A percentile compares a stretch with the other conserved stretches of the same genome.
These are phyloP conservation scores for Ictalurus furcatus DNA, from an alignment of 2,113 vertebrate genomes.

Conservation along the genomic window DNA sequence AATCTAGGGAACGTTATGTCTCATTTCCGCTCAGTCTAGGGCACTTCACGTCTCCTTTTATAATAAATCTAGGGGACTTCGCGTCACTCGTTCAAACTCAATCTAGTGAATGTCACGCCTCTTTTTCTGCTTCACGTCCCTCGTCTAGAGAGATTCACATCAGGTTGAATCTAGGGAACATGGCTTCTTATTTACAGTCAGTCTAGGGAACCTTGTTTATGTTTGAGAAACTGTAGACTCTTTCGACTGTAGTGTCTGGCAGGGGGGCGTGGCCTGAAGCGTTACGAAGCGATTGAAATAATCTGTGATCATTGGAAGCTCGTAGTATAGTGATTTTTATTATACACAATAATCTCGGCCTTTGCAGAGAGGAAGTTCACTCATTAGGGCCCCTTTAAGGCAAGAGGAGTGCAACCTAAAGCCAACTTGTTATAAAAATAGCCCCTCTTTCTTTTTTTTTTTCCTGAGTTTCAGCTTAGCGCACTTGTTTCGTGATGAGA, in stretches of 20 bases:
- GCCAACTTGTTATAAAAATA: background rate
- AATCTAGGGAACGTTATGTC: background rate
- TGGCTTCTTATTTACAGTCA: too few relatives aligned
- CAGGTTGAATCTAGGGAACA: background rate
- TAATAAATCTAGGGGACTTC: background rate
- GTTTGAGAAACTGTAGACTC: background rate
- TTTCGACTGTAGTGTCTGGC: background rate
- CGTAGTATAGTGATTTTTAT: background rate
- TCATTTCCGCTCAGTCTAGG: background rate
- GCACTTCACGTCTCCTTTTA: background rate
- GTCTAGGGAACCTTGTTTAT: too few relatives aligned
- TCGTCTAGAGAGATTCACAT: background rate
- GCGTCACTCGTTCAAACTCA: background rate
- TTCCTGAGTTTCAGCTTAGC: background rate
- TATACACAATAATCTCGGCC: background rate
- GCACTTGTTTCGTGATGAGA: constrained; percentile 14
- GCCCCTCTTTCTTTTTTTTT: background rate
- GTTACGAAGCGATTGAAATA: background rate
- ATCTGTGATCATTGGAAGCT: background rate
- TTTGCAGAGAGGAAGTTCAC: background rate
- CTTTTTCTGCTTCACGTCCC: background rate
- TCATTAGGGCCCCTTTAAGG: background rate
- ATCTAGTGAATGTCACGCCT: background rate
- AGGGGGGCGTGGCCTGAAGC: background rate
- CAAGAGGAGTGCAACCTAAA: background rate